Percentiles rank a stretch among this genome's conserved stretches.
Evolutionary conservation across 2,888 invertebrate genomes (phyloP).

Genomic region (Hydropsyche betteni): DNA sequence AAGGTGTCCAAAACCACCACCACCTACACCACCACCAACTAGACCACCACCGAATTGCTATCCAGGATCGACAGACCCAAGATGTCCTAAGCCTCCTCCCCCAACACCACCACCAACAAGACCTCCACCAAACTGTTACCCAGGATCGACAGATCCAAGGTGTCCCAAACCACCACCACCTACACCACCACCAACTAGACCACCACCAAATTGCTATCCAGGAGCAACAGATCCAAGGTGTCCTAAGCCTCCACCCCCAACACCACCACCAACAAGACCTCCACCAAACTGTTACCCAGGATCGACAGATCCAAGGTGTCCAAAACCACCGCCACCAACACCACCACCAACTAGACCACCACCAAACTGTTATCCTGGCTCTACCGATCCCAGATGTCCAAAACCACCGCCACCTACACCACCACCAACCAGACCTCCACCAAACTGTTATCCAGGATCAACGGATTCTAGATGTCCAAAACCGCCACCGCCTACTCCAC

Average conservation of each 20-base stretch:
- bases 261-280: slow-evolving; percentile 52
- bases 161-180: slow-evolving; percentile 54
- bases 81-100: slow-evolving; percentile 56
- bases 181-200: slow-evolving; percentile 54
- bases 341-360: slow-evolving; percentile 52
- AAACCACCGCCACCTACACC: slow-evolving; percentile 54
- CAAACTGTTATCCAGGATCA: slow-evolving; percentile 54
- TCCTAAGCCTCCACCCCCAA: slow-evolving; percentile 51
- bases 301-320: slow-evolving; percentile 53
- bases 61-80: slow-evolving; percentile 56
- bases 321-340: slow-evolving; percentile 53
- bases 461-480: slow-evolving; percentile 57
- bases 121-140: slow-evolving; percentile 53
- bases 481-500: slow-evolving; percentile 45
- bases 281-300: slow-evolving; percentile 53
- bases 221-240: slow-evolving; percentile 54
- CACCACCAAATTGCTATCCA: slow-evolving; percentile 54
- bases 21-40: slow-evolving; percentile 53
- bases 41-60: slow-evolving; percentile 54
- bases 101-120: slow-evolving; percentile 54
- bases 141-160: slow-evolving; percentile 53
- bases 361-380: slow-evolving; percentile 50
- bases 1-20: slow-evolving; percentile 54
- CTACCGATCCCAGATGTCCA: slow-evolving; percentile 55
- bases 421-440: too few relatives aligned